Evolutionary conservation across 2,888 invertebrate genomes (phyloP).

Genomic region (Phyto melanocephala): DNA sequence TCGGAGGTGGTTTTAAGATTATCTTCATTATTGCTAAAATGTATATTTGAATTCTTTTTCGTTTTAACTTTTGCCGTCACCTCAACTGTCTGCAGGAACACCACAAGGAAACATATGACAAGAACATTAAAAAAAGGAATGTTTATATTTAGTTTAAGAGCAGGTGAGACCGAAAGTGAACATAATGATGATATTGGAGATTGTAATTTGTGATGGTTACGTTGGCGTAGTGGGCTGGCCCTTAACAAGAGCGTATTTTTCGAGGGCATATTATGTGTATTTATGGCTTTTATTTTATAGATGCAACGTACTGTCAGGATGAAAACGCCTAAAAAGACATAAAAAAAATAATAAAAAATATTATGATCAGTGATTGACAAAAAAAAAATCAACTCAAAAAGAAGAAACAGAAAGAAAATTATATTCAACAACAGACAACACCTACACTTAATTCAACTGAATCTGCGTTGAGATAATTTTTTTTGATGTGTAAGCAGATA

Average conservation of each 20-base stretch:
- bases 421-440: background rate
- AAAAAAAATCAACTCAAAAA: background rate
- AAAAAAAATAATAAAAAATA: background rate
- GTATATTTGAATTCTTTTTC: slow-evolving; percentile 66
- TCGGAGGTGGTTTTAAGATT: slow-evolving; percentile 63
- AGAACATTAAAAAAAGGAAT: slow-evolving; percentile 54
- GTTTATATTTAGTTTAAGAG: slow-evolving; percentile 24
- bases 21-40: slow-evolving; percentile 65
- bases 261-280: slow-evolving; percentile 48
- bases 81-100: slow-evolving; percentile 43
- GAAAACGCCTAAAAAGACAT: slow-evolving; percentile 61
- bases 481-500: background rate
- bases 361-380: background rate
- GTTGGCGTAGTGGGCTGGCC: slow-evolving; percentile 37
- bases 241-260: slow-evolving; percentile 39
- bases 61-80: slow-evolving; percentile 66
- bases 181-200: background rate
- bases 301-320: slow-evolving; percentile 58
- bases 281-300: background rate
- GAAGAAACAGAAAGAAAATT: background rate
- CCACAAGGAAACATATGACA: slow-evolving; percentile 45
- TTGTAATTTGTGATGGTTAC: slow-evolving; percentile 15
- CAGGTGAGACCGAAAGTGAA: background rate
- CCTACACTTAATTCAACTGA: slow-evolving; percentile 9
- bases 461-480: background rate